Percentiles rank a stretch among this genome's conserved stretches.
phyloP scores from a whole-genome alignment of 1,140 invertebrate genomes.

The Drosophila ohnishii region DNA sequence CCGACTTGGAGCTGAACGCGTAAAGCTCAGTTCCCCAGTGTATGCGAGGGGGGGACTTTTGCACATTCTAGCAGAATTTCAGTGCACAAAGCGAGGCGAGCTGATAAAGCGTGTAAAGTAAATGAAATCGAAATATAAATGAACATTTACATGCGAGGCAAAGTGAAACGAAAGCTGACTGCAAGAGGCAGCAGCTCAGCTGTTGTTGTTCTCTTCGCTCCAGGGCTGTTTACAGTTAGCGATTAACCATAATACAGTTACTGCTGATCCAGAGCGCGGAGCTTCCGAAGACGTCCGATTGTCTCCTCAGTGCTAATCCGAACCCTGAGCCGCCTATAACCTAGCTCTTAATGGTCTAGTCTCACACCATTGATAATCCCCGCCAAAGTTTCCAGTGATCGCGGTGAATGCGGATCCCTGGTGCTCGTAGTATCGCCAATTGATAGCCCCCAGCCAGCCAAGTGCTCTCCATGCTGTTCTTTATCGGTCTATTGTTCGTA shows the following conservation, averaged over 20 bases:
- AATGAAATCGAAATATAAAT: conserved; percentile 34
- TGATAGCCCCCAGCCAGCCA: conserved; percentile 8
- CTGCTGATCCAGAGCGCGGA: conserved; percentile 10
- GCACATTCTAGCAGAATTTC: conserved; percentile 22
- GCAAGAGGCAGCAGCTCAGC: conserved; percentile 29
- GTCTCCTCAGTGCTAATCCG: conserved; percentile 36
- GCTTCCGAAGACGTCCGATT: conserved; percentile 1
- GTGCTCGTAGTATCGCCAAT: conserved; percentile 8
- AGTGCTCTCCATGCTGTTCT: conserved; percentile 38
- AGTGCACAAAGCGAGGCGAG: conserved; percentile 17
- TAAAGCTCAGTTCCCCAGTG: conserved; percentile 28
- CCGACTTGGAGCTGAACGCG: conserved; percentile 1
- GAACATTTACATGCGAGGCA: conserved; percentile 21
- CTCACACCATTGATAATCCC: conserved; percentile 2
- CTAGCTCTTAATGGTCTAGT: neutral
- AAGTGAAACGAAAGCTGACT: conserved; percentile 31
- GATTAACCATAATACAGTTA: conserved; percentile 27
- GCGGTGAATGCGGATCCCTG: conserved; percentile 7
- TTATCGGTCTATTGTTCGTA: conserved; percentile 40
- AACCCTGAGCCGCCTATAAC: conserved; percentile 13
- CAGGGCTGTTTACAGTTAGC: conserved; percentile 8
- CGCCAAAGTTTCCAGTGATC: conserved; percentile 9
- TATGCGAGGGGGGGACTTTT: neutral
- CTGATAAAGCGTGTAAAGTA: conserved; percentile 68
- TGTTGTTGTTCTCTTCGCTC: conserved; percentile 9